Evolutionary conservation across 2,888 invertebrate genomes (phyloP).

Genomic region (Hanleya hanleyi): DNA sequence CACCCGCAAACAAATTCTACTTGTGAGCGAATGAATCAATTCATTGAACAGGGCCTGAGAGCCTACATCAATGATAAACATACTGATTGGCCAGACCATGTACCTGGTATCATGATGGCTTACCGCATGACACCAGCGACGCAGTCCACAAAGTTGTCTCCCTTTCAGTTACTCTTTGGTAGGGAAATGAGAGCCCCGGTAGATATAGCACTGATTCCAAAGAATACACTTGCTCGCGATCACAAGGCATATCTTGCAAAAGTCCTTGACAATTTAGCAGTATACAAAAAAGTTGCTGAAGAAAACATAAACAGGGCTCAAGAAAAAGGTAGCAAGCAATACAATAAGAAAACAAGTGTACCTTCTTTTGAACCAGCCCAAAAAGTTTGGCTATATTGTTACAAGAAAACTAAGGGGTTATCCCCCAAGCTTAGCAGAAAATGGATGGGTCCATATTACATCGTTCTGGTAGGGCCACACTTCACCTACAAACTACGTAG

Average conservation of each 20-base stretch:
- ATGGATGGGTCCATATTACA: slow-evolving; percentile 27
- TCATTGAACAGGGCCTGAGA: slow-evolving; percentile 1
- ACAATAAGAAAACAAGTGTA: slow-evolving; percentile 21
- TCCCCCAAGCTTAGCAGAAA: slow-evolving; percentile 21
- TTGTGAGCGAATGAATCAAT: slow-evolving; percentile 14
- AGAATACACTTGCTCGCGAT: too few relatives aligned
- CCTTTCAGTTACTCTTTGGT: too few relatives aligned
- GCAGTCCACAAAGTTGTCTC: slow-evolving; percentile 28
- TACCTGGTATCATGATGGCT: slow-evolving; percentile 40
- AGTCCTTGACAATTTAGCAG: too few relatives aligned
- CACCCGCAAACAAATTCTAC: not conserved
- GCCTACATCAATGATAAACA: not conserved
- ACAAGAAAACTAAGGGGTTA: not conserved
- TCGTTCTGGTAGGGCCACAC: slow-evolving; percentile 21
- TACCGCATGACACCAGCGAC: slow-evolving; percentile 30
- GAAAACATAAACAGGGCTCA: slow-evolving; percentile 15
- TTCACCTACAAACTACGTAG: slow-evolving; percentile 28
- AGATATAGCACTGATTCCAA: too few relatives aligned
- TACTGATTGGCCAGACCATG: slow-evolving; percentile 23
- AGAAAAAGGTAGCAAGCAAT: slow-evolving; percentile 10
- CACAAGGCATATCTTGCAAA: too few relatives aligned
- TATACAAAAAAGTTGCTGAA: too few relatives aligned
- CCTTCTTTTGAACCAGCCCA: slow-evolving; percentile 14
- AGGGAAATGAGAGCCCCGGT: too few relatives aligned
- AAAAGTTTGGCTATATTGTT: slow-evolving; percentile 6